phyloP scores from a whole-genome alignment of 2,888 invertebrate genomes.

The Zootermopsis nevadensis region DNA sequence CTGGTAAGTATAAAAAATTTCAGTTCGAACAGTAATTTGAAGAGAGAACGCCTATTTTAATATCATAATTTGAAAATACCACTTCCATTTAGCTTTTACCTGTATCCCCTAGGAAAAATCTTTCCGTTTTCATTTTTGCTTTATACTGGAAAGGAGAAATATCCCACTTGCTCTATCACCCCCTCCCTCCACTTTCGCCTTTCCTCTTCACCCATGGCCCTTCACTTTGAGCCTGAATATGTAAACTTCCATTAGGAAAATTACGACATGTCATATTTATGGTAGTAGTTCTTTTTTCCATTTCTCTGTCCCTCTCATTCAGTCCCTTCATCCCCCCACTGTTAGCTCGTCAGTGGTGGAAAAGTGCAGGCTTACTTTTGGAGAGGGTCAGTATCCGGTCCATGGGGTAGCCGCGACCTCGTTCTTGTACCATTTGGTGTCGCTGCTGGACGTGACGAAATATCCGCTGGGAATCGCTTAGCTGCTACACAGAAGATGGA shows the following conservation, averaged over 20 bases:
- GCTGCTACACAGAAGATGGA: background rate
- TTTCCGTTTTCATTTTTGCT: constrained; percentile 37
- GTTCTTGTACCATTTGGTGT: background rate
- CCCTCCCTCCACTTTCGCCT: background rate
- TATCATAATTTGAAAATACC: constrained; percentile 33
- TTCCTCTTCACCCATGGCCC: constrained; percentile 22
- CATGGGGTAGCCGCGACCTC: constrained; percentile 25
- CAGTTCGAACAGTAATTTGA: background rate
- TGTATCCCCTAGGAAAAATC: constrained; percentile 34
- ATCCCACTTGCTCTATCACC: background rate
- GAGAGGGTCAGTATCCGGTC: constrained; percentile 20
- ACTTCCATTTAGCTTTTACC: constrained; percentile 38
- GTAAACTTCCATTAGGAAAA: constrained; percentile 52
- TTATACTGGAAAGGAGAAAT: constrained; percentile 28
- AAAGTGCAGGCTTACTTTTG: no score
- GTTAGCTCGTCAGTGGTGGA: constrained; percentile 16
- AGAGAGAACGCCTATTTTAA: constrained; percentile 16
- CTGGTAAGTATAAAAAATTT: background rate
- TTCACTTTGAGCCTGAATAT: constrained; percentile 42
- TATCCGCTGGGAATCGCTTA: constrained; percentile 44
- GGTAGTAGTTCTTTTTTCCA: constrained; percentile 32
- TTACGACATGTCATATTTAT: constrained; percentile 51
- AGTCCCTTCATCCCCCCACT: constrained; percentile 14
- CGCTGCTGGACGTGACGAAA: constrained; percentile 44
- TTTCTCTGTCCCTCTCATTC: constrained; percentile 10